These are phyloP conservation scores for Acropora tenuis DNA, from an alignment of 64 coral and sea anemone genomes.

Conservation along the genomic window DNA sequence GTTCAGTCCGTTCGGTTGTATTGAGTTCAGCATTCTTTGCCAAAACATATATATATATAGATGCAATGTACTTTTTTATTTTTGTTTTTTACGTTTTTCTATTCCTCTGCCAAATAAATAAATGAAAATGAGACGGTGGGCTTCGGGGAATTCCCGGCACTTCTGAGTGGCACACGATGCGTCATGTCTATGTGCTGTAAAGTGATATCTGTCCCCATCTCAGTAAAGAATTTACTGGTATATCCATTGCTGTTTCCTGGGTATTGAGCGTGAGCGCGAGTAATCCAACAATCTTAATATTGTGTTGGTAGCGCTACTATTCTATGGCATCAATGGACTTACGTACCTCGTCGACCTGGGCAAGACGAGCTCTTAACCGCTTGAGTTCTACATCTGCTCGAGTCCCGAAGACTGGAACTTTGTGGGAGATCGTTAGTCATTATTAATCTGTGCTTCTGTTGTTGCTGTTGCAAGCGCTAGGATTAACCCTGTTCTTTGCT, in stretches of 20 bases:
- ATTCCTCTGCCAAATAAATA: too few relatives aligned
- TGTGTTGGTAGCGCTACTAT: conserved; percentile 57
- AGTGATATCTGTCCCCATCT: conserved; percentile 16
- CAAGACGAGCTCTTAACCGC: not conserved
- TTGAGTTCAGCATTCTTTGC: too few relatives aligned
- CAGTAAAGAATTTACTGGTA: conserved; percentile 1
- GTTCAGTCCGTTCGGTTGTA: too few relatives aligned
- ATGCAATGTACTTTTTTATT: too few relatives aligned
- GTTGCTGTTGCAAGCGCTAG: too few relatives aligned
- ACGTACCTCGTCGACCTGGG: conserved; percentile 18
- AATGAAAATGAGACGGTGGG: not conserved
- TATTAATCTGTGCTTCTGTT: not conserved
- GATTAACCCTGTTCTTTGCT: too few relatives aligned
- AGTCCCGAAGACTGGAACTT: conserved; percentile 12
- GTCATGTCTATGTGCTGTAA: conserved; percentile 60
- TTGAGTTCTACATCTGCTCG: not conserved
- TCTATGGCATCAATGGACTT: conserved; percentile 39
- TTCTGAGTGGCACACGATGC: conserved; percentile 36
- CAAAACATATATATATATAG: too few relatives aligned
- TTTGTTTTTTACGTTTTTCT: too few relatives aligned
- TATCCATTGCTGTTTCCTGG: conserved; percentile 34
- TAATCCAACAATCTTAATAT: conserved; percentile 62
- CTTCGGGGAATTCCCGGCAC: not conserved
- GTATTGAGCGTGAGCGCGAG: conserved; percentile 4
- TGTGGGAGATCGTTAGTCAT: conserved; percentile 12